Conservation (phyloP, 2,113 vertebrate genomes). For the Manacus vitellinus region DNA sequence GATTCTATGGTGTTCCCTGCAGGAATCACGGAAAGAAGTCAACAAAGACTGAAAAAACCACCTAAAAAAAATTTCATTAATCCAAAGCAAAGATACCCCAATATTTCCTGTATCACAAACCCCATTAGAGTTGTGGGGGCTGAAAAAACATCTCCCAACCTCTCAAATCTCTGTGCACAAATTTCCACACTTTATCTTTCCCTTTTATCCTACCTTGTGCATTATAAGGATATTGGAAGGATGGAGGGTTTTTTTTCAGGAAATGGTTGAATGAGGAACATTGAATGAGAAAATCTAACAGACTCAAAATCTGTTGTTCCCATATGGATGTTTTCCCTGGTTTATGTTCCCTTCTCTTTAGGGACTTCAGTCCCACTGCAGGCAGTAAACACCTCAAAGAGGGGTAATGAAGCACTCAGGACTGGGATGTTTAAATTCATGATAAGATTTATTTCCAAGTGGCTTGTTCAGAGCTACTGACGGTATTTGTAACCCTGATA, state of each 20-base stretch:
- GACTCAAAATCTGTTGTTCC: not conserved
- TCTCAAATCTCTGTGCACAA: not conserved
- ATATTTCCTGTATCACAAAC: not conserved
- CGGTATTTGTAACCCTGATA: slow-evolving; percentile 9
- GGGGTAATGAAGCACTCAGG: not conserved
- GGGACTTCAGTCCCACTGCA: not conserved
- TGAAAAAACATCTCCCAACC: not conserved
- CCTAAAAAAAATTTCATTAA: not conserved
- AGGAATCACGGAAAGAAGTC: not conserved
- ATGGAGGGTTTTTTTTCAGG: not conserved
- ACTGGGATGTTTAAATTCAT: not conserved
- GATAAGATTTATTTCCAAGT: slow-evolving; percentile 17
- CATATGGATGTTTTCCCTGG: not conserved
- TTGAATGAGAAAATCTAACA: not conserved
- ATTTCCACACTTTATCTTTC: not conserved
- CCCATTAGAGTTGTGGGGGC: not conserved
- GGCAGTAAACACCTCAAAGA: slow-evolving; percentile 37
- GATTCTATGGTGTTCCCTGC: not conserved
- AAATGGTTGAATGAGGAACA: not conserved
- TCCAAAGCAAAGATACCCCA: not conserved
- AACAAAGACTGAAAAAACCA: not conserved
- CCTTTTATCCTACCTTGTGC: not conserved
- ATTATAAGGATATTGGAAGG: not conserved
- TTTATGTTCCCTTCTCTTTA: not conserved
- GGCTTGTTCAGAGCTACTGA: slow-evolving; percentile 31